Percentiles rank a stretch among this genome's conserved stretches.
phyloP scores from a whole-genome alignment of 2,797 vertebrate genomes.

The Phalanger gymnotis region DNA sequence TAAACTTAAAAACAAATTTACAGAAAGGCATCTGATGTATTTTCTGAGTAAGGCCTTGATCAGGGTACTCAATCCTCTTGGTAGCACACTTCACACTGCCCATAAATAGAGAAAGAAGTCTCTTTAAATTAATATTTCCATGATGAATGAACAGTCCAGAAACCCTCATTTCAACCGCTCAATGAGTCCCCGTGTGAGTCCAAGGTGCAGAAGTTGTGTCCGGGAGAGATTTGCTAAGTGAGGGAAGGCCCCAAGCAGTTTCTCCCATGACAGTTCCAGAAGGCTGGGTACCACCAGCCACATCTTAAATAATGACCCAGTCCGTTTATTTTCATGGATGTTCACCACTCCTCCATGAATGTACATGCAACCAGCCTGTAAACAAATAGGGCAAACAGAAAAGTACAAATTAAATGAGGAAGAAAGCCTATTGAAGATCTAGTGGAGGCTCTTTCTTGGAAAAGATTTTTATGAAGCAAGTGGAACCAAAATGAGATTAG shows the following conservation, averaged over 20 bases:
- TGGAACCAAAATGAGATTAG: constrained; percentile 3
- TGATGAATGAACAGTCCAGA: constrained; percentile 64
- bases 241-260: constrained; percentile 92
- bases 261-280: constrained; percentile 98
- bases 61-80: constrained; percentile 75
- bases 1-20: constrained; percentile 75
- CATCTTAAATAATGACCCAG: constrained; percentile 98
- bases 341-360: constrained; percentile 98
- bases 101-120: constrained; percentile 83
- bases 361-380: constrained; percentile 98
- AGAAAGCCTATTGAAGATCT: constrained; percentile 9
- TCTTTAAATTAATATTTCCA: constrained; percentile 66
- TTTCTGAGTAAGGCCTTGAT: constrained; percentile 91
- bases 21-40: constrained; percentile 90
- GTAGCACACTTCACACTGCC: constrained; percentile 77
- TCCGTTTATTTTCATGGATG: constrained; percentile 98
- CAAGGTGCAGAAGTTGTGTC: constrained; percentile 95
- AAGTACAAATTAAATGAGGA: constrained; percentile 17
- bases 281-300: constrained; percentile 97
- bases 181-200: constrained; percentile 96
- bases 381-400: constrained; percentile 37
- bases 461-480: background rate
- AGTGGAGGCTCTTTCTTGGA: background rate
- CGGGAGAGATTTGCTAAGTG: constrained; percentile 90
- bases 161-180: constrained; percentile 94